Base-by-base conservation (phyloP, 2,797 vertebrate species). In the Pangasius sanitwongsei region DNA sequence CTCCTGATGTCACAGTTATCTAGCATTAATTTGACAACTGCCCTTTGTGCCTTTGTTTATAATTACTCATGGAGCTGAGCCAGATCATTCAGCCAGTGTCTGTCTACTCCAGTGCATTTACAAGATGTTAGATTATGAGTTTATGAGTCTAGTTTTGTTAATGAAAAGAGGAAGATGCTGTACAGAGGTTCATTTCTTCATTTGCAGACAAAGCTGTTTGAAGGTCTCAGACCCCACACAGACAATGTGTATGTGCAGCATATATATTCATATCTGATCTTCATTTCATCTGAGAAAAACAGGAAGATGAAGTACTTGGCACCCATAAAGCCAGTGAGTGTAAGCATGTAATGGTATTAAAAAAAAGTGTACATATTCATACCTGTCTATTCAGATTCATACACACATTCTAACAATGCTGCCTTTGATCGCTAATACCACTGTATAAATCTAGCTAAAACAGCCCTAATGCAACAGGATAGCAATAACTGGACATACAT, bases 1-100 rank as follows among this genome's bases (percentile, higher is more conserved):
- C 13, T 77, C 77, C 63, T 77, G 75, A 83, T 90, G 53, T 85
- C 28, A 44, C 18, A 87, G 63, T 85, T 82, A 83, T 34, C 55
- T 28, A 78, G 70, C 31, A 77, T 74, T 37, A 48, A 84, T 72
- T 55, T 80, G 37, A 85, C 34, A 74, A 69, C 50, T 75, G 84
- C 44, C 28, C 44, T 83, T 86, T 57, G 69, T 70, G 15, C 67
- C 57, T 37, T 69, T 88, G 9, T 70, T 63, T 88, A 86, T 89
- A 34, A 25, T 82, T 25, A 61, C 55, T 61, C 37, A 61, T 59
- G 57, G 80, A 61, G 31, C 53, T 59, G 55, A 81, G 55, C 34
- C 57, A 82, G 80, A 82, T 25, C 37, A 13, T 41, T 82, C 80
- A 41, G 34, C 25, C 57, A 41, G 9, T 61, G 37, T 61, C 34